Evolutionary conservation across 2,888 invertebrate species (phyloP).

Genomic region (Melipona bicolor): DNA sequence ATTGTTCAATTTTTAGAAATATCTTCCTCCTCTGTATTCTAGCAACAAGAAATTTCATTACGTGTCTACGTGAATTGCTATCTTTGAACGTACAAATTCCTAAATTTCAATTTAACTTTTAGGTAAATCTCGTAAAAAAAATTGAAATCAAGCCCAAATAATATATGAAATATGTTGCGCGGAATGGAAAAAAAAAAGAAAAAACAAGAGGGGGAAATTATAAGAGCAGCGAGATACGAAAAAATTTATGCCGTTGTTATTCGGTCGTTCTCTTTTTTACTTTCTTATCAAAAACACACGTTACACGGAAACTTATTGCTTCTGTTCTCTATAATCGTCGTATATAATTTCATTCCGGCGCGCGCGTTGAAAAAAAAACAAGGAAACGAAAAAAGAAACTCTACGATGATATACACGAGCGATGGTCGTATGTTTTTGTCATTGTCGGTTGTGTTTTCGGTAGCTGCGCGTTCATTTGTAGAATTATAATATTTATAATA

Average conservation of each 20-base stretch:
- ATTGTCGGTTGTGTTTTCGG: not conserved
- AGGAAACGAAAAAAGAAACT: too few species aligned
- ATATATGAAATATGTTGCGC: not conserved
- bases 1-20: too few species aligned
- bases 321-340: not conserved
- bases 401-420: not conserved
- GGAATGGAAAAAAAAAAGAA: not conserved
- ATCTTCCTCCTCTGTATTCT: too few species aligned
- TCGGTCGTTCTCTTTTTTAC: not conserved
- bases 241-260: not conserved
- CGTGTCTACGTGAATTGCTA: too few species aligned
- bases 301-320: not conserved
- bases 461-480: not conserved
- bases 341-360: not conserved
- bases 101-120: too few species aligned
- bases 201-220: too few species aligned
- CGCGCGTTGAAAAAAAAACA: not conserved
- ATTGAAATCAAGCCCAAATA: not conserved
- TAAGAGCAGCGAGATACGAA: not conserved
- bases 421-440: not conserved
- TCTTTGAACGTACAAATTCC: too few species aligned
- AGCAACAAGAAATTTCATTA: too few species aligned
- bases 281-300: not conserved
- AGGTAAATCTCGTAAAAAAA: too few species aligned
- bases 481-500: conserved; percentile 10